A percentile compares a stretch with the other conserved stretches of the same genome.
These are phyloP conservation scores for Pseudorhombus dupliciocellatus DNA, from an alignment of 2,113 vertebrate genomes.

Conservation along the genomic window DNA sequence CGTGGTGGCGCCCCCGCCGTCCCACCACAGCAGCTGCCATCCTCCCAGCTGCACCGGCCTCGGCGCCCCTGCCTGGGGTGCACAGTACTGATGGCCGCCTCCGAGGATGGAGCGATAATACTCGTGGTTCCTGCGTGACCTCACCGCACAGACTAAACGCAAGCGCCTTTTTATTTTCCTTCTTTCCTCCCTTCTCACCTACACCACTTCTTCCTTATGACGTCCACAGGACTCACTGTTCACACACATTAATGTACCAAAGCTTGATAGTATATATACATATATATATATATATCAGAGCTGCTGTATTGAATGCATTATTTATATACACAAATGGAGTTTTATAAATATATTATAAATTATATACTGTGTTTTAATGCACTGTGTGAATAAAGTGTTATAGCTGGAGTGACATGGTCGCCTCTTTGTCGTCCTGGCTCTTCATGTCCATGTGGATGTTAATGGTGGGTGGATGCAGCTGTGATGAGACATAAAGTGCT, in stretches of 20 bases:
- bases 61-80: slow-evolving; percentile 85
- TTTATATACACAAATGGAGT: slow-evolving; percentile 81
- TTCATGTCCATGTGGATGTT: slow-evolving; percentile 1
- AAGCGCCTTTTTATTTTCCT: slow-evolving; percentile 30
- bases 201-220: slow-evolving; percentile 22
- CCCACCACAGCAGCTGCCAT: slow-evolving; percentile 75
- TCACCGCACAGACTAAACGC: slow-evolving; percentile 30
- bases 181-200: slow-evolving; percentile 4
- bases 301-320: slow-evolving; percentile 79
- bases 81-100: slow-evolving; percentile 85
- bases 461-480: not conserved
- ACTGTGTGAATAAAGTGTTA: slow-evolving; percentile 79
- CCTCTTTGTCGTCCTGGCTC: slow-evolving; percentile 50
- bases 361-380: slow-evolving; percentile 78
- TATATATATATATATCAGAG: slow-evolving; percentile 77
- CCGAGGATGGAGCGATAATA: slow-evolving; percentile 13
- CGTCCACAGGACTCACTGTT: slow-evolving; percentile 33
- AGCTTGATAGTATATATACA: slow-evolving; percentile 78
- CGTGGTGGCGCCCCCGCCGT: slow-evolving; percentile 87
- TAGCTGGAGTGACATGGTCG: slow-evolving; percentile 65
- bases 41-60: slow-evolving; percentile 88
- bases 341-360: slow-evolving; percentile 80
- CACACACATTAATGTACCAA: slow-evolving; percentile 65
- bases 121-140: slow-evolving; percentile 50
- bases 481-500: slow-evolving; percentile 5